Conservation (phyloP, 2,888 invertebrate species). For the Alcis repandata region DNA sequence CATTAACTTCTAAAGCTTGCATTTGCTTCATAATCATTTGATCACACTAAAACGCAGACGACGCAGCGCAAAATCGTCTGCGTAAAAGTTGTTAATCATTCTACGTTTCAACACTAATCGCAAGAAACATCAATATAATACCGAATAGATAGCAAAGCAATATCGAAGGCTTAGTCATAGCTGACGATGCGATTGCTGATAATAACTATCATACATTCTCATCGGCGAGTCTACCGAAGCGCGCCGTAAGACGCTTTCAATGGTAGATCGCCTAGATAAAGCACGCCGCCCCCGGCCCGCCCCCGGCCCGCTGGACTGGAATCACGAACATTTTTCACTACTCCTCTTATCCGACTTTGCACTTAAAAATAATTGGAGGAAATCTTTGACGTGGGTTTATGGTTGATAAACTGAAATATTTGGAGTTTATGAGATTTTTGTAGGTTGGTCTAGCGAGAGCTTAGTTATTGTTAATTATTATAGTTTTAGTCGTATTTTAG, state of each 20-base stretch:
- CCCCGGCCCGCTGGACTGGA: slow-evolving; percentile 47
- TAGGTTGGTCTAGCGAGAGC: no score
- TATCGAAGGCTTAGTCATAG: slow-evolving; percentile 27
- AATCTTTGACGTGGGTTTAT: neutral
- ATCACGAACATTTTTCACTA: slow-evolving; percentile 48
- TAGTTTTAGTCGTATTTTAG: no score
- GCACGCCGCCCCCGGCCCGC: slow-evolving; percentile 54
- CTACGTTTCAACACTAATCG: slow-evolving; percentile 16
- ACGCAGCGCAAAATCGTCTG: slow-evolving; percentile 8
- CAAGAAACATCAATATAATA: slow-evolving; percentile 15
- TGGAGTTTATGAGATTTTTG: no score
- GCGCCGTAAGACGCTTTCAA: slow-evolving; percentile 52
- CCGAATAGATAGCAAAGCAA: slow-evolving; percentile 13
- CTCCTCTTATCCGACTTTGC: slow-evolving; percentile 40
- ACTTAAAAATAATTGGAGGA: slow-evolving; percentile 16
- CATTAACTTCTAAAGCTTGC: no score
- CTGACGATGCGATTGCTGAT: slow-evolving; percentile 37
- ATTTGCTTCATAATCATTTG: no score
- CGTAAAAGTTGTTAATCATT: slow-evolving; percentile 16
- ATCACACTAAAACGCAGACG: slow-evolving; percentile 12
- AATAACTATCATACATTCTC: slow-evolving; percentile 41
- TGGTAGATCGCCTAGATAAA: slow-evolving; percentile 64
- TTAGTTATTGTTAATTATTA: no score
- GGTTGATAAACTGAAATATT: no score
- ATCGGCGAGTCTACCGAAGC: slow-evolving; percentile 39